A percentile compares a stretch with the other conserved stretches of the same genome.
Evolutionary conservation across 2,797 vertebrate genomes (phyloP).

Genomic region (Holocentrus rufus): DNA sequence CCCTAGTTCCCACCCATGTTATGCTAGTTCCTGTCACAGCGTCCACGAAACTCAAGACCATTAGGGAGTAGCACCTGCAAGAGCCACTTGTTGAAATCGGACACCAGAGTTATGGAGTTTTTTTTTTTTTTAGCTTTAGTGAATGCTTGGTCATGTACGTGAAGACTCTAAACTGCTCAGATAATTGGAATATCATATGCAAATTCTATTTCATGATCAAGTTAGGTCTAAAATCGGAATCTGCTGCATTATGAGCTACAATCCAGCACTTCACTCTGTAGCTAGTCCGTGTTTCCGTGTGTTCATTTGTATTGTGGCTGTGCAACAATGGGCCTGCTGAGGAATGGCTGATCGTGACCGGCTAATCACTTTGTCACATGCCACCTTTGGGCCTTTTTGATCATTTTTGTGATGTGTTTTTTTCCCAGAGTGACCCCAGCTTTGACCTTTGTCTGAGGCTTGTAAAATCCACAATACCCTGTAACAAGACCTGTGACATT

Average conservation of each 20-base stretch:
- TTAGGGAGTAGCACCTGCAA: background rate
- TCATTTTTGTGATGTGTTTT: background rate
- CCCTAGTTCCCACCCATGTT: background rate
- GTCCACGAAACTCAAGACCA: background rate
- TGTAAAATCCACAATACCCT: background rate
- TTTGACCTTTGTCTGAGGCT: slow-evolving; percentile 14
- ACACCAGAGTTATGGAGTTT: background rate
- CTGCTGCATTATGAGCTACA: background rate
- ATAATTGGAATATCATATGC: background rate
- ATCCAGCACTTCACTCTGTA: background rate
- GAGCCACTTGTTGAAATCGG: background rate
- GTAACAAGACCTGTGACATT: background rate
- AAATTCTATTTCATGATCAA: background rate
- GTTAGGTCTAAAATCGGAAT: background rate
- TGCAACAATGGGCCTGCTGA: slow-evolving; percentile 25
- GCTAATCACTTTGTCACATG: slow-evolving; percentile 41
- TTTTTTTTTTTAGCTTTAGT: background rate
- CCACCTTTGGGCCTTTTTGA: background rate
- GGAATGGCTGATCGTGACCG: slow-evolving; percentile 15
- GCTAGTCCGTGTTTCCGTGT: background rate
- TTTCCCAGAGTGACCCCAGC: background rate
- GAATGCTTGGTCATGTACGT: background rate
- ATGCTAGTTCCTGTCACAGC: background rate
- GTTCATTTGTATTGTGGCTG: background rate
- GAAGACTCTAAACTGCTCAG: background rate